Percentiles rank a stretch among this genome's conserved stretches.
Evolutionary conservation across 2,797 vertebrate genomes (phyloP).

Genomic region (Liasis olivaceus): DNA sequence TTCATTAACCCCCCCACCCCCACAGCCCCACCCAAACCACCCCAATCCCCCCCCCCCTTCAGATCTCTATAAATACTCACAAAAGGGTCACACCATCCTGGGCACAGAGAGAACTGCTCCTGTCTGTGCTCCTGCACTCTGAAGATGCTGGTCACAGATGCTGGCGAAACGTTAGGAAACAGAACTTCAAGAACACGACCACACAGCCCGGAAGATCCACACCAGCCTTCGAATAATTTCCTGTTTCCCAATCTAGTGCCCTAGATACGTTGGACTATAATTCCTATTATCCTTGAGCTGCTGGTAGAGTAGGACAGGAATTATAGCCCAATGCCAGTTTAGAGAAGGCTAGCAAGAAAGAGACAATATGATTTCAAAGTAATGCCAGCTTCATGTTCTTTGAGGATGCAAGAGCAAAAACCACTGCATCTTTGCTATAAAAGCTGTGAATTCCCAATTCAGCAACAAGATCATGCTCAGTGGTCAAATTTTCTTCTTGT

Average conservation of each 20-base stretch:
- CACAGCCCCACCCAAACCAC: too few relatives aligned
- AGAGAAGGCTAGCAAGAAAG: background rate
- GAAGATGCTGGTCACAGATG: too few relatives aligned
- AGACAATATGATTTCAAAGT: background rate
- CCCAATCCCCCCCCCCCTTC: too few relatives aligned
- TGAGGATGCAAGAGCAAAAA: background rate
- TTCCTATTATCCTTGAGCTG: background rate
- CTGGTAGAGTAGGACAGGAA: background rate
- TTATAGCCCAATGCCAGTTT: background rate
- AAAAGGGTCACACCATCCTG: too few relatives aligned
- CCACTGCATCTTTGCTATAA: background rate
- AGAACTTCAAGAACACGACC: too few relatives aligned
- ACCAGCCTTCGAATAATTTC: background rate
- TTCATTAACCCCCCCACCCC: too few relatives aligned
- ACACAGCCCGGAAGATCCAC: too few relatives aligned
- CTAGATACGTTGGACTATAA: background rate
- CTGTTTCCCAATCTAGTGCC: background rate
- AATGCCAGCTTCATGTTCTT: background rate
- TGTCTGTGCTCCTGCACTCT: too few relatives aligned
- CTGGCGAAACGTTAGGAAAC: too few relatives aligned
- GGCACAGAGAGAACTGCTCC: too few relatives aligned
- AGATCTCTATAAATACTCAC: too few relatives aligned
- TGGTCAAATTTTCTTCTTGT: background rate
- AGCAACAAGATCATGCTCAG: background rate
- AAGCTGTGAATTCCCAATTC: background rate